Evolutionary conservation across 2,888 invertebrate species (phyloP).

Genomic region (Acrobasis consociella): DNA sequence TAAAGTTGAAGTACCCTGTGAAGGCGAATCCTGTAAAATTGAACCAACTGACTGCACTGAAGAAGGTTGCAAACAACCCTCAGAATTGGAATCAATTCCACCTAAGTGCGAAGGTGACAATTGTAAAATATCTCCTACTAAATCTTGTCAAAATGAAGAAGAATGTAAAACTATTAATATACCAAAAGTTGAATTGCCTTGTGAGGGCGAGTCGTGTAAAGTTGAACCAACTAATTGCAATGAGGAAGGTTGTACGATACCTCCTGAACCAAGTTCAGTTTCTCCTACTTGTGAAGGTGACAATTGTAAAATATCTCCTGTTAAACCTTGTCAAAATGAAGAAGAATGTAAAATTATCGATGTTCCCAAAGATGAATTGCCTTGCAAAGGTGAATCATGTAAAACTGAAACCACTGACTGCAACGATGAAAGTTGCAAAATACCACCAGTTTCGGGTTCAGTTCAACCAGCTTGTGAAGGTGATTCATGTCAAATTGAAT

Average conservation of each 20-base stretch:
- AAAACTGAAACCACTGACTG: slow-evolving; percentile 3
- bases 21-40: background rate
- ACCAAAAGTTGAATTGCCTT: slow-evolving; percentile 18
- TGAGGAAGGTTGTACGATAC: background rate
- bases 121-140: slow-evolving; percentile 26
- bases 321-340: background rate
- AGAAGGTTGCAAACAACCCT: slow-evolving; percentile 33
- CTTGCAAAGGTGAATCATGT: background rate
- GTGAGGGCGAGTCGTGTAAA: slow-evolving; percentile 21
- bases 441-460: background rate
- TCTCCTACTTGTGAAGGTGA: slow-evolving; percentile 30
- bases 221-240: slow-evolving; percentile 7
- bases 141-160: slow-evolving; percentile 24
- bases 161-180: slow-evolving; percentile 25
- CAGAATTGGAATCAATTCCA: too few relatives aligned
- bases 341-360: background rate
- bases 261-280: background rate
- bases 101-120: slow-evolving; percentile 38
- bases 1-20: background rate
- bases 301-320: slow-evolving; percentile 25
- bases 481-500: background rate
- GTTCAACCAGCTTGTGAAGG: slow-evolving; percentile 28
- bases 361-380: background rate
- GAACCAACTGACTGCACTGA: slow-evolving; percentile 20
- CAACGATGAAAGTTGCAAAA: background rate